Conservation (phyloP, 2,797 vertebrate genomes). For the Eupleurogrammus muticus region DNA sequence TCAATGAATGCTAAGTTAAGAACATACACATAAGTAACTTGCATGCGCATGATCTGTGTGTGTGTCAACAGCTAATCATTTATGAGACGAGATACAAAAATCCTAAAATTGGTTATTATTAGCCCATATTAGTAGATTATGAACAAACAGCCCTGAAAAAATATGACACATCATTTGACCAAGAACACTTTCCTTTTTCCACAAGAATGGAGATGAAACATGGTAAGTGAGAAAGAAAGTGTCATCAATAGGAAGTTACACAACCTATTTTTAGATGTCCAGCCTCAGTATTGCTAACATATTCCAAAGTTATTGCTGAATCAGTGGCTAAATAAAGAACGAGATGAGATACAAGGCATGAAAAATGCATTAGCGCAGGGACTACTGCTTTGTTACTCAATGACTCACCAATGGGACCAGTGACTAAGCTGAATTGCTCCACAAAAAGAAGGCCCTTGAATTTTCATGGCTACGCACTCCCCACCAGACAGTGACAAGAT, state of each 20-base stretch:
- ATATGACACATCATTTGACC: conserved; percentile 31
- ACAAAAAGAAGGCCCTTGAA: conserved; percentile 8
- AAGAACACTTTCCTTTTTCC: conserved; percentile 36
- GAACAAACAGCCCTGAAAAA: background rate
- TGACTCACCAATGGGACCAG: conserved; percentile 59
- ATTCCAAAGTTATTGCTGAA: conserved; percentile 44
- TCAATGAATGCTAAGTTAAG: too few relatives aligned
- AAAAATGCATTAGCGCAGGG: conserved; percentile 51
- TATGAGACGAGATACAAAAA: background rate
- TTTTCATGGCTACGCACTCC: conserved; percentile 7
- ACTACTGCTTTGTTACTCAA: conserved; percentile 28
- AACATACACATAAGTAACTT: too few relatives aligned
- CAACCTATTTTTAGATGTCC: background rate
- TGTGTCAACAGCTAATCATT: background rate
- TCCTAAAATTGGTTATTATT: background rate
- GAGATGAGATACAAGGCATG: conserved; percentile 40
- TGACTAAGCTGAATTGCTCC: conserved; percentile 36
- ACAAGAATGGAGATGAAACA: conserved; percentile 26
- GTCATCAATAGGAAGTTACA: conserved; percentile 8
- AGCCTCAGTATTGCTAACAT: conserved; percentile 19
- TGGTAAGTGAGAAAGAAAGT: conserved; percentile 18
- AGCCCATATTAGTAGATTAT: background rate
- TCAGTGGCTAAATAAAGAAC: conserved; percentile 50
- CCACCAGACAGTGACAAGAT: conserved; percentile 19
- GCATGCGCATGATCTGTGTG: too few relatives aligned